phyloP scores from a whole-genome alignment of 2,797 vertebrate species.

The Lepus townsendii region DNA sequence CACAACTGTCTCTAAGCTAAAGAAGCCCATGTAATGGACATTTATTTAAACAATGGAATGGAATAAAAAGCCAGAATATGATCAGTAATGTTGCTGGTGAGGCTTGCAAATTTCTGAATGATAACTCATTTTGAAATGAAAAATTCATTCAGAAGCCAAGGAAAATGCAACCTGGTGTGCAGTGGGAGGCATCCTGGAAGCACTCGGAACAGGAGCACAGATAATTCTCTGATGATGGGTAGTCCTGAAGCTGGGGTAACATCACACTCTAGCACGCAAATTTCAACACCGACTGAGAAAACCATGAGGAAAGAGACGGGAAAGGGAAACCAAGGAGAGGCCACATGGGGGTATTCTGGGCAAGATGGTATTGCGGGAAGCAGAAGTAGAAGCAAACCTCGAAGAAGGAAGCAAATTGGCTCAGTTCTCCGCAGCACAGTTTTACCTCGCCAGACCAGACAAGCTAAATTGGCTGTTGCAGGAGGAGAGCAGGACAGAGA shows the following conservation, averaged over 20 bases:
- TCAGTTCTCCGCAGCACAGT: neutral
- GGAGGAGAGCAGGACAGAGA: neutral
- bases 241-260: constrained; percentile 21
- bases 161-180: constrained; percentile 81
- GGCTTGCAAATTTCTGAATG: neutral
- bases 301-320: neutral
- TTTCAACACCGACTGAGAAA: no score
- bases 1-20: neutral
- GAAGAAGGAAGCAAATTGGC: neutral
- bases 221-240: constrained; percentile 71
- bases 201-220: constrained; percentile 66
- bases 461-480: constrained; percentile 22
- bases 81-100: constrained; percentile 61
- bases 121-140: constrained; percentile 73
- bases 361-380: neutral
- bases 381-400: constrained; percentile 49
- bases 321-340: constrained; percentile 55
- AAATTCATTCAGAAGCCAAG: constrained; percentile 76
- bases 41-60: constrained; percentile 48
- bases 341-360: neutral
- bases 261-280: neutral
- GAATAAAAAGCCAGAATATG: constrained; percentile 38
- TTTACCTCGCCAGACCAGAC: neutral
- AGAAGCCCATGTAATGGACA: constrained; percentile 40
- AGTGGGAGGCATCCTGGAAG: constrained; percentile 71